phyloP scores from a whole-genome alignment of 2,113 vertebrate genomes.

The Petrocephalus microphthalmus region DNA sequence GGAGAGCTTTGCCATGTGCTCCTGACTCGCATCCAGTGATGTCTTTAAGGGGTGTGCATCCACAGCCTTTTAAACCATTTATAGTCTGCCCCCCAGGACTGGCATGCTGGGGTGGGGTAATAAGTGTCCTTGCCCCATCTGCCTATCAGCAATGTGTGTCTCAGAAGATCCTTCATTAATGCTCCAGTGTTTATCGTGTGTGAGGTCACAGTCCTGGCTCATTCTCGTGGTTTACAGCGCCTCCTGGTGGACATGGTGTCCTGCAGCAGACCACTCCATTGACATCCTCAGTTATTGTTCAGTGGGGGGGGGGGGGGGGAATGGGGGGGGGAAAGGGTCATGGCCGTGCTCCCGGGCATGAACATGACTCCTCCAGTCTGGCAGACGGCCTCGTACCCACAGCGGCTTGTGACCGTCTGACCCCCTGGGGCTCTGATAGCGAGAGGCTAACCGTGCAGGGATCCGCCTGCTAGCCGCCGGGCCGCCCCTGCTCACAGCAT shows the following conservation, averaged over 20 bases:
- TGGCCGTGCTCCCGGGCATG: not conserved
- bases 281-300: not conserved
- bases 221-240: not conserved
- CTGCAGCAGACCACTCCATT: not conserved
- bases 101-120: not conserved
- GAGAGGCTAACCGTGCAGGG: not conserved
- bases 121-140: not conserved
- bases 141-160: not conserved
- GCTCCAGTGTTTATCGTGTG: not conserved
- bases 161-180: not conserved
- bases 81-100: not conserved
- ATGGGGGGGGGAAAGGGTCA: not conserved
- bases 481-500: not conserved
- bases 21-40: not conserved
- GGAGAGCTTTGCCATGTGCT: conserved; percentile 20
- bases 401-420: not conserved
- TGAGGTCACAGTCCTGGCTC: not conserved
- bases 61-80: conserved; percentile 25
- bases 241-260: not conserved
- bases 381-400: not conserved
- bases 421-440: not conserved
- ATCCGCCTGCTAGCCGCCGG: not conserved
- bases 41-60: conserved; percentile 10
- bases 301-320: not conserved
- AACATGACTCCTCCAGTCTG: not conserved